Base-by-base conservation (phyloP, 1,140 invertebrate genomes). In the Drosophila lacertosa region DNA sequence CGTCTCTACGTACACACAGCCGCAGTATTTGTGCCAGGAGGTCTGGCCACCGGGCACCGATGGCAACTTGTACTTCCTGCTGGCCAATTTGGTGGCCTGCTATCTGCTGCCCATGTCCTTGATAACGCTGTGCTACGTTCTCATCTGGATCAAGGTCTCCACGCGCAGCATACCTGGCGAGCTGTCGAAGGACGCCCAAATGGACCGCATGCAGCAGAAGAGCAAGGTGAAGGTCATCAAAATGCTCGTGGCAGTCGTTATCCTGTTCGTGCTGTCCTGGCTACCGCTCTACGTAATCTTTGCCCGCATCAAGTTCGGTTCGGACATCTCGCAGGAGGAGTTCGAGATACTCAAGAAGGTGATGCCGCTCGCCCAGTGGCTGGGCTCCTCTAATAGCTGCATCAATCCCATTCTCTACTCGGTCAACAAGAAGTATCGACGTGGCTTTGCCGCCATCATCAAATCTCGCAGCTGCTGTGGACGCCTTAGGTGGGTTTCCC, bases 341-440 rank as follows among this genome's bases (percentile, higher is more conserved):
- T 95, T 97, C 71, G 95, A 97, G 54, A 92, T 97, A 11, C 92
- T 97, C 1, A 94, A 95, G 10, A 94, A 97, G 1, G 95, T 96
- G 0, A 95, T 96, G 10, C 98, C 98, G 0, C 94, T 99, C 24
- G 97, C 98, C 0, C 98, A 99, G 91, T 99, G 98, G 98, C 92
- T 99, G 2, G 98, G 98, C 0, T 95, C 97, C 0, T 97, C 97
- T 15, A 99, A 99, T 91, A 98, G 97, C 24, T 99, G 97, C 93
- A 97, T 99, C 77, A 99, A 99, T 92, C 98, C 98, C 0, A 95
- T 91, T 40, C 94, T 99, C n/a, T 99, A 99, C 92, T 97, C 98
- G 0, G 98, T 99, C 92, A 99, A 98, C 91, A 97, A 98, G 77
- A 99, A 99, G 91, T 99, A 98, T 90, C 93, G 98, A 1, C 95